phyloP scores from a whole-genome alignment of 2,113 vertebrate species.

The Saiga tatarica region DNA sequence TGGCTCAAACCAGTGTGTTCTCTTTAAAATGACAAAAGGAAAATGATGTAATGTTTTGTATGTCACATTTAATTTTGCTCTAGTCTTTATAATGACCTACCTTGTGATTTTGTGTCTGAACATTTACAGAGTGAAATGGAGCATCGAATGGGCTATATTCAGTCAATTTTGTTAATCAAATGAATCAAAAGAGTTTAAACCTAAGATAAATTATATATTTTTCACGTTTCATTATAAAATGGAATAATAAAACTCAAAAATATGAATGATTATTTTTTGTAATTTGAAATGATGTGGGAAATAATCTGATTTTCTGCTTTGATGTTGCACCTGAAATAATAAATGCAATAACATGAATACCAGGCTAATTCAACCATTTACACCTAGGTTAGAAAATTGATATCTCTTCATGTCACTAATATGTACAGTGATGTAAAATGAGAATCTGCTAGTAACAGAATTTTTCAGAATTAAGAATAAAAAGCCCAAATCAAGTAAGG shows the following conservation, averaged over 20 bases:
- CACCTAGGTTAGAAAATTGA: background rate
- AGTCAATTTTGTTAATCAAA: constrained; percentile 33
- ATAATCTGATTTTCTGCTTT: constrained; percentile 60
- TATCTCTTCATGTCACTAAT: background rate
- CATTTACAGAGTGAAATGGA: constrained; percentile 37
- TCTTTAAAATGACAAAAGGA: constrained; percentile 38
- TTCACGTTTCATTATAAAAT: constrained; percentile 9
- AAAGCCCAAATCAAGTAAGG: background rate
- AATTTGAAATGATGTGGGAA: constrained; percentile 68
- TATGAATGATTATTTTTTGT: constrained; percentile 45
- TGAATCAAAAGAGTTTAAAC: background rate
- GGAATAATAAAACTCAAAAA: background rate
- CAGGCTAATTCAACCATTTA: background rate
- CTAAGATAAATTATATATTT: constrained; percentile 14
- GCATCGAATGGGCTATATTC: background rate
- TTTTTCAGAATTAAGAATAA: background rate
- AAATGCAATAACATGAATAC: constrained; percentile 1
- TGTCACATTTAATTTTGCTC: constrained; percentile 58
- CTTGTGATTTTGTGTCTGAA: constrained; percentile 45
- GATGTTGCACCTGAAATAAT: constrained; percentile 25
- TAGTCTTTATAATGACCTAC: constrained; percentile 31
- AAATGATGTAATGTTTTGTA: constrained; percentile 59
- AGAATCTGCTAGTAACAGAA: background rate
- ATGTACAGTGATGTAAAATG: background rate
- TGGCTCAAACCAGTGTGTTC: background rate